Base-by-base conservation (phyloP, 1,140 invertebrate genomes). In the Globodera rostochiensis region DNA sequence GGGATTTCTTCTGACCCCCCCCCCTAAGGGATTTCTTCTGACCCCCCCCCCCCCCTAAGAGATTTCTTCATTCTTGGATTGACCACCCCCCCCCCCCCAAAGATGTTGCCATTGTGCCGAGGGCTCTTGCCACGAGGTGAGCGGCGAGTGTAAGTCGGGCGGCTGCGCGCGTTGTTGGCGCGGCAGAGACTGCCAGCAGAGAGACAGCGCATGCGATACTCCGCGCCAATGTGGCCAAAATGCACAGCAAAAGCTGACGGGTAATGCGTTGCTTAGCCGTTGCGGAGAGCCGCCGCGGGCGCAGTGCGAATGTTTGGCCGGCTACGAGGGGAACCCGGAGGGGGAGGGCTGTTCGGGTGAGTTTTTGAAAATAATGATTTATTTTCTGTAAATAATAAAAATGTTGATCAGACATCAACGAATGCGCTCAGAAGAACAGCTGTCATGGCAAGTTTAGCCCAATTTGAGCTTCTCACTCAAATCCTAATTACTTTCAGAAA, bases 361-460 rank as follows among this genome's bases (percentile, higher is more conserved):
- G 80, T 1, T 60, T 47, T 25, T 25, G 25, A 13, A 13, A 53
- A 53, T 53, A 15, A 15, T 6, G 15, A 64, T 64, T 64, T 64
- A 64, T 4, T 19, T 64, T 64, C 19, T 9, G 75, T 21, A 82
- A 77, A 83, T 67, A n/a, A 64, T 71, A 15, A 64, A 66, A 47
- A 8, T 77, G 80, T 85, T 88, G 86, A 87, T 7, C 60, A 93
- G 95, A 97, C 91, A 94, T 97, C 57, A 95, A 98, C 86, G 96
- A 98, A 91, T 98, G 96, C 90, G 57, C 92, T 92, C 4, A 94
- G 92, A 70, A 94, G 93, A 70, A 84, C 87, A 84, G 94, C 95
- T 91, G 96, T 96, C 90, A 91, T 94, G 25, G 69, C 36, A 71
- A 71, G n/a, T 45, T 36, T 21, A 21, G 36, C n/a, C 67, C 69